Base-by-base conservation (phyloP, 1,140 invertebrate genomes). In the Euschistus heros region DNA sequence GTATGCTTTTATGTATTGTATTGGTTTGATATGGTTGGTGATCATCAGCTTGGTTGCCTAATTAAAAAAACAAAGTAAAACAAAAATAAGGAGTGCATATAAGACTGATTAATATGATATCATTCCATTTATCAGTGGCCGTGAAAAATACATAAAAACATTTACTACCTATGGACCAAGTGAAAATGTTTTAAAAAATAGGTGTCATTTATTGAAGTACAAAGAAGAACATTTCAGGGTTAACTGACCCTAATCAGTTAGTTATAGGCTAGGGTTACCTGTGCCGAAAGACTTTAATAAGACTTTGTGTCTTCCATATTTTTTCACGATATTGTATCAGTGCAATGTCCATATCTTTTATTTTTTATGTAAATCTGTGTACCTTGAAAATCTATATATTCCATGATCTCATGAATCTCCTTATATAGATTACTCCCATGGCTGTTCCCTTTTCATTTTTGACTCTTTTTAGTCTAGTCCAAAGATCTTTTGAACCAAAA, bases 141-240 rank as follows among this genome's bases (percentile, higher is more conserved):
- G 59, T 61, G 59, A 42, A 44, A 42, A n/a, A 33, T 61, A 17
- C 27, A 61, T 37, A 30, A 61, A 33, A 26, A 42, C 17, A 17
- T 61, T 59, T 61, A 22, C 50, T 54, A 42, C 37, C 37, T 26
- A 42, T 61, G 59, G 59, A 61, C 59, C 59, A 61, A 61, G 59
- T 61, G 59, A 61, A 42, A 33, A n/a, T 61, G 7, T 37, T 37
- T 37, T 10, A 37, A 55, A 27, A 59, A 18, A 61, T 61, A 61
- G 42, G 59, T 61, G 59, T 61, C 59, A 33, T 61, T 44, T 24
- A 61, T 44, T 20, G 33, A 33, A 61, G 59, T 61, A 61, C 59
- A 61, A 61, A 61, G 15, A 59, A 59, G 22, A 61, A 61, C 59
- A 57, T 57, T 61, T 61, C 59, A 61, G 59, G 59, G 59, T 42